Percentiles rank a stretch among this genome's conserved stretches.
phyloP scores from a whole-genome alignment of 2,797 vertebrate species.

The Microchirus variegatus region DNA sequence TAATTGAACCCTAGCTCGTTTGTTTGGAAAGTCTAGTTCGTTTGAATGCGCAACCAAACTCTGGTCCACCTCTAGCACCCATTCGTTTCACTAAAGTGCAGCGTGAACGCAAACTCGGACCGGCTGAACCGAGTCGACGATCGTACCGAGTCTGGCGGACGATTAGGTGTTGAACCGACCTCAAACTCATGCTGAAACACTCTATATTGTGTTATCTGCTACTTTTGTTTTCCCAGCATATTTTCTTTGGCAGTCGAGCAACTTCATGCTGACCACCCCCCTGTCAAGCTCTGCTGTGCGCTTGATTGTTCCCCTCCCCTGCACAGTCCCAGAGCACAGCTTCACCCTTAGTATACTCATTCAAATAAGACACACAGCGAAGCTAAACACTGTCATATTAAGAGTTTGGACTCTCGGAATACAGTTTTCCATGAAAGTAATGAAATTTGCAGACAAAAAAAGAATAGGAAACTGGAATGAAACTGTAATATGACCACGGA shows the following conservation, averaged over 20 bases:
- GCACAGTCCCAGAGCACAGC: constrained; percentile 1
- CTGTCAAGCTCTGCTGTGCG: neutral
- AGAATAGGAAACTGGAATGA: neutral
- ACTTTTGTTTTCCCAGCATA: constrained; percentile 20
- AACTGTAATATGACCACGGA: constrained; percentile 36
- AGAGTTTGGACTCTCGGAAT: no score
- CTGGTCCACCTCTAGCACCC: no score
- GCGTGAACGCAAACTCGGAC: no score
- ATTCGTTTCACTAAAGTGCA: no score
- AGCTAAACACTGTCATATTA: neutral
- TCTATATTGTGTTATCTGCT: constrained; percentile 3
- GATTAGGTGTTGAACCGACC: no score
- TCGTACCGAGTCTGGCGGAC: neutral
- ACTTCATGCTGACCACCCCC: constrained; percentile 35
- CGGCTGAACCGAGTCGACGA: neutral
- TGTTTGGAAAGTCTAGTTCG: no score
- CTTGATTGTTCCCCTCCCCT: constrained; percentile 23
- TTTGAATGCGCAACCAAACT: no score
- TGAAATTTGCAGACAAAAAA: neutral
- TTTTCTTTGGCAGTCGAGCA: constrained; percentile 45
- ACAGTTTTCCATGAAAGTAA: neutral
- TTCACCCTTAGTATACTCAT: neutral
- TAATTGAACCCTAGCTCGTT: no score
- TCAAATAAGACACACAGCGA: neutral
- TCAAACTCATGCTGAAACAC: constrained; percentile 1